Evolutionary conservation across 2,113 vertebrate species (phyloP).

Genomic region (Apaloderma vittatum): DNA sequence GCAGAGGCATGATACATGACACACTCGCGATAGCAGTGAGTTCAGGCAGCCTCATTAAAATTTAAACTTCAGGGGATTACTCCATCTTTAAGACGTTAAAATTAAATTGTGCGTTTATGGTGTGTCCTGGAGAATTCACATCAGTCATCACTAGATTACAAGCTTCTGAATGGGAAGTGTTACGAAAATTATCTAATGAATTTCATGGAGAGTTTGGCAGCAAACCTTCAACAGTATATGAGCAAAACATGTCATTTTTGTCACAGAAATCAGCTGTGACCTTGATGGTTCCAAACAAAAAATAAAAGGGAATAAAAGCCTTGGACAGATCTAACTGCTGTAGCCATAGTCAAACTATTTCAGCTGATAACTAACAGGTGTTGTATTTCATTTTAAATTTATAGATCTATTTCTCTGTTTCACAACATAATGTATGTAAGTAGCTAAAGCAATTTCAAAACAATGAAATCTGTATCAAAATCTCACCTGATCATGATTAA

Average conservation of each 20-base stretch:
- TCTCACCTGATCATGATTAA: neutral
- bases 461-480: neutral
- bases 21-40: neutral
- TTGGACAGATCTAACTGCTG: neutral
- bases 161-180: constrained; percentile 15
- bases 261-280: constrained; percentile 21
- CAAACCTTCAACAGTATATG: neutral
- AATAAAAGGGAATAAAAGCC: neutral
- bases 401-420: neutral
- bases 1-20: neutral
- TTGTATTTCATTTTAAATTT: neutral
- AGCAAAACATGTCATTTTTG: constrained; percentile 23
- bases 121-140: neutral
- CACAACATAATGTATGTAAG: neutral
- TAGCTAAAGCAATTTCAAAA: neutral
- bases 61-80: neutral
- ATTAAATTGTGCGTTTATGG: neutral
- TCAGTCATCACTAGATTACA: neutral
- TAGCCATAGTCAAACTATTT: neutral
- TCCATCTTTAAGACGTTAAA: constrained; percentile 4
- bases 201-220: neutral
- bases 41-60: neutral
- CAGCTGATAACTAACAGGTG: neutral
- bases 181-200: constrained; percentile 22
- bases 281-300: neutral